These are phyloP conservation scores for Chionomys nivalis DNA, from an alignment of 2,113 vertebrate genomes.

Conservation along the genomic window DNA sequence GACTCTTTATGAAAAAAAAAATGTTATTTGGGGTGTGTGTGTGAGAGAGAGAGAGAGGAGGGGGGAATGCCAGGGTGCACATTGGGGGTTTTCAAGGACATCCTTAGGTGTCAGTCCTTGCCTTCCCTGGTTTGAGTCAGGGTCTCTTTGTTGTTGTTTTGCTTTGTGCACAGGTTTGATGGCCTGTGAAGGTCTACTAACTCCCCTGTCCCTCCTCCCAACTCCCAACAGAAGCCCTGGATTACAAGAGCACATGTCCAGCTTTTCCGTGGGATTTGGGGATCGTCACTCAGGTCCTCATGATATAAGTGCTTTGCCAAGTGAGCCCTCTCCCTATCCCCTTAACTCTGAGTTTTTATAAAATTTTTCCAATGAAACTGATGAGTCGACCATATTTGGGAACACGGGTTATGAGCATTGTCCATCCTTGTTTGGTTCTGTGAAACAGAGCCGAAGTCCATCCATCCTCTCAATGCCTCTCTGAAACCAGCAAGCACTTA, in stretches of 20 bases:
- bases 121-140: too few relatives aligned
- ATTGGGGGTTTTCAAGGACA: too few relatives aligned
- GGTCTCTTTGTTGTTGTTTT: too few relatives aligned
- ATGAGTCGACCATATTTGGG: neutral
- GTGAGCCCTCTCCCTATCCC: neutral
- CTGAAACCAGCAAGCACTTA: neutral
- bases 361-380: neutral
- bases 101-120: too few relatives aligned
- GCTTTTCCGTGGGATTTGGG: neutral
- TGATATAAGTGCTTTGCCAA: neutral
- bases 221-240: neutral
- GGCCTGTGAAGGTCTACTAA: too few relatives aligned
- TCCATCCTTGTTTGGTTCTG: neutral
- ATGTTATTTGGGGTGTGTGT: neutral
- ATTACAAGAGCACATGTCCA: neutral
- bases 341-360: neutral
- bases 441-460: neutral
- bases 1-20: neutral
- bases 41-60: too few relatives aligned
- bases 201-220: neutral
- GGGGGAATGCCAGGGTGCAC: too few relatives aligned
- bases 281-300: neutral
- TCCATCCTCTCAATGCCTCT: neutral
- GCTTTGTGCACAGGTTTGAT: too few relatives aligned
- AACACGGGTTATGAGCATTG: neutral